Evolutionary conservation across 2,113 vertebrate species (phyloP).

Genomic region (Ploceus nigricollis): DNA sequence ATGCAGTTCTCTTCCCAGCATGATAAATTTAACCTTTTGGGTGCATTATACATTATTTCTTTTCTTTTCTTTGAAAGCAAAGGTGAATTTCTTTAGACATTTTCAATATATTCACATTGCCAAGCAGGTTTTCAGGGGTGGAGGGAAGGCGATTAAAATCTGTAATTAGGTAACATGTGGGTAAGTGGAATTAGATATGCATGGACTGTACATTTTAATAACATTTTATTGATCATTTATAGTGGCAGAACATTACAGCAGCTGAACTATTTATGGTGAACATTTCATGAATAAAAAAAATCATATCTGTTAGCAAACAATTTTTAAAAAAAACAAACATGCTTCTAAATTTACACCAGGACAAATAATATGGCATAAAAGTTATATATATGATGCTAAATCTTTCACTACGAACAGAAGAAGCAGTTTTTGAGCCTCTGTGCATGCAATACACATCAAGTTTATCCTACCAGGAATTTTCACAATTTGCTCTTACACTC

Average conservation of each 20-base stretch:
- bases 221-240: slow-evolving; percentile 56
- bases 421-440: neutral
- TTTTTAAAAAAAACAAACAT: slow-evolving; percentile 5
- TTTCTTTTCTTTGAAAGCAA: slow-evolving; percentile 25
- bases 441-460: neutral
- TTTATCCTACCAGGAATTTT: neutral
- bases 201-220: slow-evolving; percentile 66
- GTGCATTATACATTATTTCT: neutral
- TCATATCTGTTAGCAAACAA: slow-evolving; percentile 13
- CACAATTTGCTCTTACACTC: neutral
- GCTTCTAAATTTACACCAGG: neutral
- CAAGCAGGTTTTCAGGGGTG: slow-evolving; percentile 19
- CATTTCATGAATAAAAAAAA: slow-evolving; percentile 44
- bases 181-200: slow-evolving; percentile 56
- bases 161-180: slow-evolving; percentile 62
- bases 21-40: slow-evolving; percentile 57
- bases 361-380: slow-evolving; percentile 14
- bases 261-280: slow-evolving; percentile 55
- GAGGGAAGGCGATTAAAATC: slow-evolving; percentile 59
- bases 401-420: slow-evolving; percentile 9
- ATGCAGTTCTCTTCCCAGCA: slow-evolving; percentile 41
- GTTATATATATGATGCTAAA: neutral
- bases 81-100: slow-evolving; percentile 3
- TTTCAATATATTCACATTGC: neutral
- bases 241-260: slow-evolving; percentile 25